phyloP scores from a whole-genome alignment of 2,888 invertebrate species.

The Xestoiulus laeticollis region DNA sequence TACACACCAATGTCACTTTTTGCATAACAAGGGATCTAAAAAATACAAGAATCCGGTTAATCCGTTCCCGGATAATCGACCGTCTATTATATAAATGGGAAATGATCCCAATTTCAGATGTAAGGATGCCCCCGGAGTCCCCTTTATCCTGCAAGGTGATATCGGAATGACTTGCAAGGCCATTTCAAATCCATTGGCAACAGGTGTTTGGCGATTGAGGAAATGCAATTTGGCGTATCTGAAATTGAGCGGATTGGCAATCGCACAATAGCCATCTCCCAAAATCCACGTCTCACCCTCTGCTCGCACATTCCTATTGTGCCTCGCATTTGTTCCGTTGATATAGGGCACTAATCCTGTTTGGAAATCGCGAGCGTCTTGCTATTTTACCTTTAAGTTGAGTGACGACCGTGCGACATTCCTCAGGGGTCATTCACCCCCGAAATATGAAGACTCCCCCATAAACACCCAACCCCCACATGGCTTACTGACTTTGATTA shows the following conservation, averaged over 20 bases:
- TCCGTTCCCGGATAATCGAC: too few relatives aligned
- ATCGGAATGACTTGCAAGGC: slow-evolving; percentile 34
- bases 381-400: not conserved
- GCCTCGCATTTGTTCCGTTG: not conserved
- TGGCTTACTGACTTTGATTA: not conserved
- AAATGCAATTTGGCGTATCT: not conserved
- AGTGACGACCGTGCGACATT: slow-evolving; percentile 17
- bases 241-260: not conserved
- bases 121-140: too few relatives aligned
- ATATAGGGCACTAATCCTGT: slow-evolving; percentile 33
- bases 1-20: too few relatives aligned
- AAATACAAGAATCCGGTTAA: too few relatives aligned
- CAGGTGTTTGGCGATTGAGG: slow-evolving; percentile 1
- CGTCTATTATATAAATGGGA: too few relatives aligned
- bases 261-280: not conserved
- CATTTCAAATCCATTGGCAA: not conserved
- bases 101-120: too few relatives aligned
- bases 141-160: not conserved
- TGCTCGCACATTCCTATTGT: not conserved
- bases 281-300: not conserved
- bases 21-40: too few relatives aligned
- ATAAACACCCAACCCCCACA: not conserved
- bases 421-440: not conserved
- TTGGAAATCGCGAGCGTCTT: not conserved
- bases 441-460: not conserved